A percentile compares a stretch with the other conserved stretches of the same genome.
phyloP scores from a whole-genome alignment of 2,888 invertebrate species.

The Tryphoninae sp. region DNA sequence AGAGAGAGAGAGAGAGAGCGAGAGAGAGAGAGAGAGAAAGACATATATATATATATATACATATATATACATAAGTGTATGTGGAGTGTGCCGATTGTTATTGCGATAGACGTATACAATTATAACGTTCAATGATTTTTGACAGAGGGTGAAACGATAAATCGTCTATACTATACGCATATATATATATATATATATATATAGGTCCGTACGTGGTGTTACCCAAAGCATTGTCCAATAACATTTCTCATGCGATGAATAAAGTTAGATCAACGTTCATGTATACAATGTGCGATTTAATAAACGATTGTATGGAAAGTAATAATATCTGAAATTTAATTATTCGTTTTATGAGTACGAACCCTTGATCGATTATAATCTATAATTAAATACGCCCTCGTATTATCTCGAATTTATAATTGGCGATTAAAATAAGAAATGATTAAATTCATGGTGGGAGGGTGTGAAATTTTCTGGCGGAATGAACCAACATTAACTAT shows the following conservation, averaged over 20 bases:
- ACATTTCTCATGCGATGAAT: background rate
- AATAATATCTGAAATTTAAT: no score
- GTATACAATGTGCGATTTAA: no score
- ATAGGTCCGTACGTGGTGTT: background rate
- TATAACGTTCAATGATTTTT: constrained; percentile 64
- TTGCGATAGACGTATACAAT: constrained; percentile 60
- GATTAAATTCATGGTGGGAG: no score
- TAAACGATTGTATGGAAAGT: no score
- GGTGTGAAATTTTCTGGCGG: no score
- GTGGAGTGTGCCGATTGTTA: constrained; percentile 37
- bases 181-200: background rate
- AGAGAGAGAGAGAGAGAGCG: no score
- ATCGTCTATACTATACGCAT: constrained; percentile 41
- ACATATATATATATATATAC: background rate
- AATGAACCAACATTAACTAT: no score
- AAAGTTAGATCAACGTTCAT: background rate
- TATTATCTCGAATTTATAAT: no score
- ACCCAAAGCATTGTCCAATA: background rate
- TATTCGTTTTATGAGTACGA: no score
- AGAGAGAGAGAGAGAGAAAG: background rate
- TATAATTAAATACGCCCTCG: no score
- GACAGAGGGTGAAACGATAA: constrained; percentile 59
- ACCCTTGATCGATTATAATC: no score
- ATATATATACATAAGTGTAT: background rate
- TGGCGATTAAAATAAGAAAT: no score